Evolutionary conservation across 2,797 vertebrate species (phyloP), one percentile per base, ranked within the genome.

Genomic region (Rhinoraja longicauda): DNA sequence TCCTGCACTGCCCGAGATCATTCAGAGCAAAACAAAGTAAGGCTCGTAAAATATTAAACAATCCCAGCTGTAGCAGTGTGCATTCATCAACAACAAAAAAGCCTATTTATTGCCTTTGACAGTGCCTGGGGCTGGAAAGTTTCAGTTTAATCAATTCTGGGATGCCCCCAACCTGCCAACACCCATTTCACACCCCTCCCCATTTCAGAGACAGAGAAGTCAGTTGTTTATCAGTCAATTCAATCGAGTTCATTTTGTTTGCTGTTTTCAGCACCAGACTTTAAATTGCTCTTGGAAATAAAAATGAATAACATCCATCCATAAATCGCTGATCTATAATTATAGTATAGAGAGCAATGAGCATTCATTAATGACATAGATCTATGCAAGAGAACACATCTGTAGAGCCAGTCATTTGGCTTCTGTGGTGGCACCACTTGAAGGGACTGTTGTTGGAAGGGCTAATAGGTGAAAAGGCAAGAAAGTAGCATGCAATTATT

Each of bases 1-100:
- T 99, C 98, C 98, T 99, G 98, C 97, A 97, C 97, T 98, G 98
- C 97, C 98, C 97, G 96, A 96, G 96, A 97, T 97, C 95, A 97
- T 97, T 97, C 96, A 97, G 97, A 97, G 98, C 97, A 97, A 98
- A 98, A 98, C 97, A 96, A 97, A 97, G 97, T 97, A 97, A 97
- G 96, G 96, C 97, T 97, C 96, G 96, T 97, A 97, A 97, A 97
- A 97, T 97, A 97, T 97, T 97, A 97, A 97, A 97, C 96, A 97
- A 97, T 97, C 97, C 96, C 96, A 97, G 96, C 96, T 97, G 96
- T 97, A 97, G 96, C 96, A 96, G 96, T 96, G 96, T 96, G 96
- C 96, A 96, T 96, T 97, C 96, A 97, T 97, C 97, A 97, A 97
- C 96, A 97, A 96, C 96, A 97, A 97, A 96, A 96, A 97, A 95